phyloP scores from a whole-genome alignment of 2,797 vertebrate genomes.

The Phyllotis vaccarum region DNA sequence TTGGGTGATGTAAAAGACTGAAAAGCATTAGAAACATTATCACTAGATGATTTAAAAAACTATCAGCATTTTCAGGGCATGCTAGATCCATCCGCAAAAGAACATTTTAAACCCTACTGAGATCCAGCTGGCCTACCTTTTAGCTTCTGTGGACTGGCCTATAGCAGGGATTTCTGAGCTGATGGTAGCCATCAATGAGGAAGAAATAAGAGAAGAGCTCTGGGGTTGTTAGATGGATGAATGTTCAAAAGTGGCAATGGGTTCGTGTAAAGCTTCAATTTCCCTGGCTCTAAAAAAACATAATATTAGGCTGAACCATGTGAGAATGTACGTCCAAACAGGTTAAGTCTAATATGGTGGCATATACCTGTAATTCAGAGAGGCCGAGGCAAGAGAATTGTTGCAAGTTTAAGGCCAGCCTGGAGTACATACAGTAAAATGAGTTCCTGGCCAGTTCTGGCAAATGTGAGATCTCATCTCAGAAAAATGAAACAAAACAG shows the following conservation, averaged over 20 bases:
- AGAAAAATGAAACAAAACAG: not conserved
- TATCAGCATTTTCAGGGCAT: conserved; percentile 61
- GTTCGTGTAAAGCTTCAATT: not conserved
- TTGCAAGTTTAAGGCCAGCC: not conserved
- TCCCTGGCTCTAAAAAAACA: not conserved
- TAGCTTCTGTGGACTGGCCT: conserved; percentile 44
- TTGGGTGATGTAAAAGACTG: conserved; percentile 54
- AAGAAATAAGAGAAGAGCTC: not conserved
- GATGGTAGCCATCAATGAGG: not conserved
- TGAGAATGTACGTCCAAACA: conserved; percentile 12
- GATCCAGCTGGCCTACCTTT: not conserved
- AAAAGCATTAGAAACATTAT: conserved; percentile 63
- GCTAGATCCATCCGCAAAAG: conserved; percentile 19
- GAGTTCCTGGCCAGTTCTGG: not conserved
- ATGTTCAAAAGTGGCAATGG: conserved; percentile 22
- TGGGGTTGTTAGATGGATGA: not conserved
- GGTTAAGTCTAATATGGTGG: not conserved
- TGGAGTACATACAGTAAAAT: not conserved
- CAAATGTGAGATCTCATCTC: not conserved
- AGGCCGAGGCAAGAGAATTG: not conserved
- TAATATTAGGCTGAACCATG: not conserved
- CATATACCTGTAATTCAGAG: not conserved
- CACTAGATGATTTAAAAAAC: conserved; percentile 56
- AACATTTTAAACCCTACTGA: conserved; percentile 63
- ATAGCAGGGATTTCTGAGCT: conserved; percentile 57